Evolutionary conservation across 2,888 invertebrate genomes (phyloP).

Genomic region (Ashinkailepas kermadecensis): DNA sequence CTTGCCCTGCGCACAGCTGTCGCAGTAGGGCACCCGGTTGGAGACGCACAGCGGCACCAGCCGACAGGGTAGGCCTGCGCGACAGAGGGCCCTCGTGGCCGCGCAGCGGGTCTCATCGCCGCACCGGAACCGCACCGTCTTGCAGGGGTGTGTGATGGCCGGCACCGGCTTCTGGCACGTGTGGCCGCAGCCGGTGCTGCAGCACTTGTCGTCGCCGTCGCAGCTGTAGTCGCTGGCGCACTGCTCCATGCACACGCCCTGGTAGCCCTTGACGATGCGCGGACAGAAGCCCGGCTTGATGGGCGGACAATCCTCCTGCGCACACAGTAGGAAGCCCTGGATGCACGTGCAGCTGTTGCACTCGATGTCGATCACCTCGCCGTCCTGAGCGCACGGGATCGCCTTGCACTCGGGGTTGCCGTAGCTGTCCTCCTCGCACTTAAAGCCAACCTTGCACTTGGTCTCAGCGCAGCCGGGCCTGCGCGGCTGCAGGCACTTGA

Average conservation of each 20-base stretch:
- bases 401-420: constrained; percentile 15
- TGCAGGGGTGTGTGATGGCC: background rate
- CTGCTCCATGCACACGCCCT: background rate
- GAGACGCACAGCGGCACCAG: constrained; percentile 7
- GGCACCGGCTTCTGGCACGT: background rate
- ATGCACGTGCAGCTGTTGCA: constrained; percentile 22
- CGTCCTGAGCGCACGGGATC: constrained; percentile 19
- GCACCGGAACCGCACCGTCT: constrained; percentile 17
- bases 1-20: constrained; percentile 2
- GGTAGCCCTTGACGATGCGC: background rate
- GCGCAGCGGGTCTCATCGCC: constrained; percentile 18
- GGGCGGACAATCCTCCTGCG: constrained; percentile 17
- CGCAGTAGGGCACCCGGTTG: constrained; percentile 9
- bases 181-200: constrained; percentile 17
- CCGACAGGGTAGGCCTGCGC: background rate
- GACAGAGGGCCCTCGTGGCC: constrained; percentile 11
- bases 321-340: constrained; percentile 20
- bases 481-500: background rate
- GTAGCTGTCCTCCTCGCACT: background rate
- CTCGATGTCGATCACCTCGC: constrained; percentile 18
- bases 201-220: background rate
- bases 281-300: constrained; percentile 18
- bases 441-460: constrained; percentile 19
- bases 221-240: constrained; percentile 14
- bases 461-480: background rate